Base-by-base conservation (phyloP, 2,797 vertebrate genomes). In the Catamblyrhynchus diadema region DNA sequence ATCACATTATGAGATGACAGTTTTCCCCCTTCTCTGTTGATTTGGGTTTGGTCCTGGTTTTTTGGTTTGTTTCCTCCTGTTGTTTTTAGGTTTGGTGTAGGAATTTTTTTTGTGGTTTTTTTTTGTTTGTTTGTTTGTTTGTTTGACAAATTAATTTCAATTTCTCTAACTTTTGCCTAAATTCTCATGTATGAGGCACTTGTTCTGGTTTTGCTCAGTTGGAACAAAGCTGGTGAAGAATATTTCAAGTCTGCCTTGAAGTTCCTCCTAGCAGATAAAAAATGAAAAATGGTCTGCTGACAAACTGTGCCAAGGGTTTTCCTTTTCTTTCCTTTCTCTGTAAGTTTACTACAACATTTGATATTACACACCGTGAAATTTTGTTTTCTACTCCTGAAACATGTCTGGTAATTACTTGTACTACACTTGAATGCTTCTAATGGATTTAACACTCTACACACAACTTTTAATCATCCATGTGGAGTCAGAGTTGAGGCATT, bases 401-500 rank as follows among this genome's bases (percentile, higher is more conserved):
- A 24, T 69, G 27, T 65, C 71, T 91, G 93, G 65, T 78, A 93
- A 88, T 45, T 87, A 85, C 51, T 77, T 88, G 41, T 24, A 86
- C 37, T 81, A 70, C 53, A 60, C 85, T 62, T 86, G 54, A 53
- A 78, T 45, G 66, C 54, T 69, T 45, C 70, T 77, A 61, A 81
- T 37, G 93, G 82, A 95, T 82, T 93, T 90, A 85, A 92, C 57
- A 90, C 79, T 75, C 57, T 62, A 56, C 5, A 3, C 37, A 60
- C 17, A 79, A 57, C 27, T 94, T 95, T 91, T 92, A 93, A 86
- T 91, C 60, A 94, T 79, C 57, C 64, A 50, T 48, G 51, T 92
- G 28, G 37, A 93, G 25, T 86, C 75, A 94, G 81, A 86, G 64
- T 48, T 48, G 30, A 90, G 57, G 21, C 56, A 84, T 74, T 83